Base-by-base conservation (phyloP, 2,113 vertebrate species). In the Campylomormyrus numenius region DNA sequence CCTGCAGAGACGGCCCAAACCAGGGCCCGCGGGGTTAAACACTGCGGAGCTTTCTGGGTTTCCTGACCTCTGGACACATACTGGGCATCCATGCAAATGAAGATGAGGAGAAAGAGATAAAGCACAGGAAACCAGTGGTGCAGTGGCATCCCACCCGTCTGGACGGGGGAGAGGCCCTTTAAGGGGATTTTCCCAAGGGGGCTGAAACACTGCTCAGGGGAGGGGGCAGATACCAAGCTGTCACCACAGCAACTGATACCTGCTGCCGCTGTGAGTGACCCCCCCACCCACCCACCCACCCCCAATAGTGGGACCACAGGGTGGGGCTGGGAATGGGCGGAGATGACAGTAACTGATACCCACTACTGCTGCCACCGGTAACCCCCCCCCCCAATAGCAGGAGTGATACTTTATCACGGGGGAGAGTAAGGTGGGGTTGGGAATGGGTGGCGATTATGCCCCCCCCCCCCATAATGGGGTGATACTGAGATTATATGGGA, bases 171-270 rank as follows among this genome's bases (percentile, higher is more conserved):
- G 90, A 89, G 91, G 91, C 83, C 90, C 39, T 48, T 39, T 8
- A 3, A 11, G 50, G 11, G 46, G 19, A 84, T 53, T 83, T 70
- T 83, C 88, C 46, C 88, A 58, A 50, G 31, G 58, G n/a, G 89
- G 13, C 15, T 74, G 89, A 90, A 90, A 90, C 89, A 42, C 15
- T 45, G 35, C 90, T 58, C 70, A 84, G 45, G 17, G 88, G 84
- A 84, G 42, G n/a, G 9, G 45, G 39, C 89, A 11, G 39, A 50
- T 84, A 90, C 45, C 35, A 52, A 11, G 85, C 7, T n/a, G 48
- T 42, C 50, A 88, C 53, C 89, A 46, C 35, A 21, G 56, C 70
- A 56, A 90, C 15, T 48, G 11, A 77, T 87, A 90, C 48, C 85
- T 49, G 48, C 89, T 70, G 42, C 83, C 17, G 27, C 56, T 70